Evolutionary conservation across 2,888 invertebrate genomes (phyloP).

Genomic region (Podotricha telesiphe): DNA sequence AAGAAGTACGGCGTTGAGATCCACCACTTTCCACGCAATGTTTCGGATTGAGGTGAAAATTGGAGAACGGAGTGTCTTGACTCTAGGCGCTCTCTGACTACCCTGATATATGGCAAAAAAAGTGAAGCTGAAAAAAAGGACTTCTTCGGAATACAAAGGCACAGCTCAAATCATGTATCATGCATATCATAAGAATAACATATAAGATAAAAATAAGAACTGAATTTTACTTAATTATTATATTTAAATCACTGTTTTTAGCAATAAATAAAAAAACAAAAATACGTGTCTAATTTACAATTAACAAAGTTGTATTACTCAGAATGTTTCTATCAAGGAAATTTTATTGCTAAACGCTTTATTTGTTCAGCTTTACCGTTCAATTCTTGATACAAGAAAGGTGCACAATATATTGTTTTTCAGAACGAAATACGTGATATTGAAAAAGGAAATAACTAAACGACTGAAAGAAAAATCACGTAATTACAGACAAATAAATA

Average conservation of each 20-base stretch:
- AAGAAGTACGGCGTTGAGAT: too few relatives aligned
- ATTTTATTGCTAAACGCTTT: conserved; percentile 1
- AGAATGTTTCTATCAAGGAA: conserved; percentile 4
- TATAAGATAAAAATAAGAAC: background rate
- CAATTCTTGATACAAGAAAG: conserved; percentile 10
- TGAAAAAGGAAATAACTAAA: background rate
- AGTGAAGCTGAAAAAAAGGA: too few relatives aligned
- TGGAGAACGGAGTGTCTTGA: too few relatives aligned
- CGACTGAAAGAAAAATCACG: background rate
- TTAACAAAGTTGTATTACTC: background rate
- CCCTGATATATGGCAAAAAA: too few relatives aligned
- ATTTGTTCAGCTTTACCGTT: conserved; percentile 2
- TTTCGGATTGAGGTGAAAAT: too few relatives aligned
- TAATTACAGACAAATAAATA: background rate
- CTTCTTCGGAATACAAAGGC: too few relatives aligned
- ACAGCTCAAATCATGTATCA: background rate
- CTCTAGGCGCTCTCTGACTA: too few relatives aligned
- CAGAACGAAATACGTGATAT: background rate
- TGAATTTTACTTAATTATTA: background rate
- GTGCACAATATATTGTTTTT: background rate
- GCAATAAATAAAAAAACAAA: background rate
- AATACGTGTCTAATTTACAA: background rate
- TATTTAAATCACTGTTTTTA: background rate
- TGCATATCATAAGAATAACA: background rate
- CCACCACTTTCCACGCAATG: too few relatives aligned